Conservation (phyloP, 92 coral and sea anemone species). For the Scolanthus callimorphus region DNA sequence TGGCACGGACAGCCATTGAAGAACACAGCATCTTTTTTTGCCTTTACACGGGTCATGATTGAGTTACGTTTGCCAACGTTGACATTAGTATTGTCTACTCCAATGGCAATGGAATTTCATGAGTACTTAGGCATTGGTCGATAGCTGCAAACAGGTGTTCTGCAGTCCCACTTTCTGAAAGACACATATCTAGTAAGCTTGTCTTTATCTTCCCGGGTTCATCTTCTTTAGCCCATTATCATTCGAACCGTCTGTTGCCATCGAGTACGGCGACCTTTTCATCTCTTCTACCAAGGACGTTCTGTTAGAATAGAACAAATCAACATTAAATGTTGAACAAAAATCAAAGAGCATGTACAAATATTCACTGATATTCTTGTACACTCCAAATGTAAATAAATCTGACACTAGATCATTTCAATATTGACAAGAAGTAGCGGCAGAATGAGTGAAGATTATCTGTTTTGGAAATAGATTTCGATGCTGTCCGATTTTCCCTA, state of each 20-base stretch:
- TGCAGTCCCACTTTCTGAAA: conserved; percentile 3
- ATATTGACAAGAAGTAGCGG: neutral
- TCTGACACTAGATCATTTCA: neutral
- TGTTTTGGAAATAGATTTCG: too few species aligned
- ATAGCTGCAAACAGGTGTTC: conserved; percentile 2
- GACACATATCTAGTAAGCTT: conserved; percentile 49
- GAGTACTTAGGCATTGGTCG: conserved; percentile 18
- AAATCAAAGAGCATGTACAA: too few species aligned
- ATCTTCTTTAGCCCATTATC: conserved; percentile 34
- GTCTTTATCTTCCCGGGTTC: conserved; percentile 39
- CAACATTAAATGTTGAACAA: too few species aligned
- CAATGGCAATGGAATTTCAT: conserved; percentile 38
- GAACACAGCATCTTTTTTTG: conserved; percentile 33
- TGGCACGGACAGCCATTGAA: conserved; percentile 68
- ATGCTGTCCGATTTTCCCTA: too few species aligned
- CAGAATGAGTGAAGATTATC: too few species aligned
- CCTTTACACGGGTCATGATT: conserved; percentile 37
- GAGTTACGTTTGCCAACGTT: conserved; percentile 50
- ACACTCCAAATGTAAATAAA: neutral
- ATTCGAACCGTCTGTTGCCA: conserved; percentile 45
- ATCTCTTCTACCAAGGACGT: conserved; percentile 22
- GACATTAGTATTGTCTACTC: conserved; percentile 46
- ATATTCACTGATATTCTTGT: too few species aligned
- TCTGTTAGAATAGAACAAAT: neutral
- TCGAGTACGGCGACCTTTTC: conserved; percentile 24